Conservation (phyloP, 2,113 vertebrate species). For the Eulemur rufifrons region DNA sequence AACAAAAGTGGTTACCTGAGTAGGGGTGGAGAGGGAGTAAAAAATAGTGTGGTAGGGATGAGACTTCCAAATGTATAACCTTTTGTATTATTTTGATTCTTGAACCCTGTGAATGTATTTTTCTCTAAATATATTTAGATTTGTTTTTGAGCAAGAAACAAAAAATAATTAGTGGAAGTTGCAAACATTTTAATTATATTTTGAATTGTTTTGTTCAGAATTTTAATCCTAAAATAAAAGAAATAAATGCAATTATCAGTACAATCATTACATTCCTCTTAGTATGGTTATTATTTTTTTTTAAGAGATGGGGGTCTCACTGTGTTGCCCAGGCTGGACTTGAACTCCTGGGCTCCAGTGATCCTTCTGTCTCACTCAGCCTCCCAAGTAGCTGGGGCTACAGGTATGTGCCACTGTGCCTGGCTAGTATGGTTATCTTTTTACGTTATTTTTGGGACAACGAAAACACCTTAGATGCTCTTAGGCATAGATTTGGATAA, state of each 20-base stretch:
- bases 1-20: neutral
- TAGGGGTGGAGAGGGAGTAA: neutral
- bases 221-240: neutral
- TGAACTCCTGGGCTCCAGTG: neutral
- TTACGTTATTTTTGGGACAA: neutral
- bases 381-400: neutral
- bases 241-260: neutral
- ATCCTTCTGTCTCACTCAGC: neutral
- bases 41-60: neutral
- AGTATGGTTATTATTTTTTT: neutral
- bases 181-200: neutral
- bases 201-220: constrained; percentile 5
- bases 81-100: neutral
- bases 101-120: neutral
- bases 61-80: neutral
- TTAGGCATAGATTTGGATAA: neutral
- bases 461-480: neutral
- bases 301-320: neutral
- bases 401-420: neutral
- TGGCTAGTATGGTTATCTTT: neutral
- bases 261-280: neutral
- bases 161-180: neutral
- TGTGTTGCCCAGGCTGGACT: neutral
- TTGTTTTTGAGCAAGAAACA: neutral
- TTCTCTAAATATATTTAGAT: neutral